Evolutionary conservation across 2,113 vertebrate species (phyloP), one percentile per base, ranked within the genome.

Genomic region (Xenopus tropicalis): DNA sequence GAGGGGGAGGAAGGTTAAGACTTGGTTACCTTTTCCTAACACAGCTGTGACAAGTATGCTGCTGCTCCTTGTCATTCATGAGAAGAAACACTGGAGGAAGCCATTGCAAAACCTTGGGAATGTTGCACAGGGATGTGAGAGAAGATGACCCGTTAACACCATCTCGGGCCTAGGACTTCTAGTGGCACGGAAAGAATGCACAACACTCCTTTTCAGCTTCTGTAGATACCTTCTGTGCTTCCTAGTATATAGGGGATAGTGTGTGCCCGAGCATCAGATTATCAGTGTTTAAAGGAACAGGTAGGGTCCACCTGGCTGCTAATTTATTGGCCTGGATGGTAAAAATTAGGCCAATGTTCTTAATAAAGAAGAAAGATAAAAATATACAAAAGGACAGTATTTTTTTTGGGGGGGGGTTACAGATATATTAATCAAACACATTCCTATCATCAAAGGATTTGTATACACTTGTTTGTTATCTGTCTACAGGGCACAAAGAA

Each of bases 1-100:
- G 58, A 62, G 73, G 48, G 56, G 58, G 56, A 20, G 44, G 66
- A 51, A 72, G 73, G 73, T 69, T 62, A 75, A 75, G 66, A 69
- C 73, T 46, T 69, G 73, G 66, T 75, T 69, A 61, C 66, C 66
- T 54, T 75, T 69, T 54, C 73, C 66, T 75, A 75, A 75, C 73
- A 75, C 73, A 69, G 73, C 73, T 75, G 73, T 75, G 73, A 68
- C 58, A 75, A 75, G 73, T 75, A 75, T 75, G 66, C 61, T 75
- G 66, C 58, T 43, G 21, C 66, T 21, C 46, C 64, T 66, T 48
- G 43, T 14, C 43, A 14, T 66, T 48, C 64, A 22, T 75, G 73
- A 75, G 73, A 75, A 75, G 73, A 75, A 75, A 56, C 66, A 52
- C 44, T 69, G 57, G 61, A 69, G 73, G 73, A 75, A 75, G 48